Evolutionary conservation across 92 coral and sea anemone species (phyloP).

Genomic region (Isaurus tuberculatus): DNA sequence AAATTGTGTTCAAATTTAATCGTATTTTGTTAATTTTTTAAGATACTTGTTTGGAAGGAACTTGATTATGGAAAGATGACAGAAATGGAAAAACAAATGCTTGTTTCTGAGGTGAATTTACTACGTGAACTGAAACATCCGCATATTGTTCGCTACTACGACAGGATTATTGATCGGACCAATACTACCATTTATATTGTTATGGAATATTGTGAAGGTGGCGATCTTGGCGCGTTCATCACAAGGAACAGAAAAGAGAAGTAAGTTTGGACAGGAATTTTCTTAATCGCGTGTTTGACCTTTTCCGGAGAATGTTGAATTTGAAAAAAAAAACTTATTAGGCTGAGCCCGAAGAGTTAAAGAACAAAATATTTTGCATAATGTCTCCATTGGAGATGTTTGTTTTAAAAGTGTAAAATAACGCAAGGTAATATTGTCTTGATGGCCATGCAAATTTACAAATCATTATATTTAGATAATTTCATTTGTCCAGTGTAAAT

Average conservation of each 20-base stretch:
- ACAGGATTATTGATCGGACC: constrained; percentile 91
- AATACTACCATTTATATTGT: constrained; percentile 93
- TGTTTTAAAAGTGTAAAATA: too few relatives aligned
- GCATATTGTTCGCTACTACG: constrained; percentile 93
- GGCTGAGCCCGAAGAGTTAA: too few relatives aligned
- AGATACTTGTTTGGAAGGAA: constrained; percentile 97
- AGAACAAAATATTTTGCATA: too few relatives aligned
- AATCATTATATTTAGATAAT: too few relatives aligned
- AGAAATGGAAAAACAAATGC: constrained; percentile 94
- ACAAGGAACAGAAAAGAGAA: constrained; percentile 87
- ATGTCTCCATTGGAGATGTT: too few relatives aligned
- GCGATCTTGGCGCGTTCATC: constrained; percentile 89
- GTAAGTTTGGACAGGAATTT: constrained; percentile 55
- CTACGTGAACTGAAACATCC: constrained; percentile 96
- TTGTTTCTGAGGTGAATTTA: constrained; percentile 97
- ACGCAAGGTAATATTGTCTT: too few relatives aligned
- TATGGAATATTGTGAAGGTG: constrained; percentile 97
- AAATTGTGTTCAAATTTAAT: neutral
- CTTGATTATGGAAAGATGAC: constrained; percentile 98
- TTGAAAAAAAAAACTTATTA: too few relatives aligned
- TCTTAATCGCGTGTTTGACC: too few relatives aligned
- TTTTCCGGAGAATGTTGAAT: too few relatives aligned
- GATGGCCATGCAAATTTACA: too few relatives aligned
- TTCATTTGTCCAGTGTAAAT: too few relatives aligned
- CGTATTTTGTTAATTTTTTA: neutral